A percentile compares a stretch with the other conserved stretches of the same genome.
Conservation (phyloP, 92 coral and sea anemone genomes). For the Pocillopora meandrina region DNA sequence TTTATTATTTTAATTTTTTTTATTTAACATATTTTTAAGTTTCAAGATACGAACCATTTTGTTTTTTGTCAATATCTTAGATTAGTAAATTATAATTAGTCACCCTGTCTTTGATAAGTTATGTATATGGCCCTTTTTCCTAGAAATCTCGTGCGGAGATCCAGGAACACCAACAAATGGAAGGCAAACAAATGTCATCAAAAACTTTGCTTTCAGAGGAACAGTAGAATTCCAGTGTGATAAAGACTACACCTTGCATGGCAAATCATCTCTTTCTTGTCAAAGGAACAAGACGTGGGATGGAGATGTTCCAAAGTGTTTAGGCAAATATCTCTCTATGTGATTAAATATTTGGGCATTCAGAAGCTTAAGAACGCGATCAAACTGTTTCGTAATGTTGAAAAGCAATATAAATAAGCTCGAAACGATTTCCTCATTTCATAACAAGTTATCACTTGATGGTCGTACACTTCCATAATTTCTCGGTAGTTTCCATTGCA, state of each 20-base stretch:
- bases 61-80: too few relatives aligned
- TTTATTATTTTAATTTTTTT: too few relatives aligned
- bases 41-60: not conserved
- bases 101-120: not conserved
- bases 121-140: not conserved
- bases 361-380: not conserved
- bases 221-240: slow-evolving; percentile 7
- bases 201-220: slow-evolving; percentile 7
- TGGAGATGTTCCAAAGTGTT: not conserved
- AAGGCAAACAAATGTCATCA: not conserved
- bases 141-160: slow-evolving; percentile 15
- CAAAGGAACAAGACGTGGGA: slow-evolving; percentile 16
- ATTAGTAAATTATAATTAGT: too few relatives aligned
- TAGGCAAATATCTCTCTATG: not conserved
- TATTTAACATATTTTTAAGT: too few relatives aligned
- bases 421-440: not conserved
- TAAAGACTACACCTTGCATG: slow-evolving; percentile 7
- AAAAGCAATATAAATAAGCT: too few relatives aligned
- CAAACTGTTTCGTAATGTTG: not conserved
- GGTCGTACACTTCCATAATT: not conserved
- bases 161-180: slow-evolving; percentile 25
- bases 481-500: too few relatives aligned
- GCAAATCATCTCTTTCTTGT: not conserved
- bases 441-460: not conserved
- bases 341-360: not conserved